Base-by-base conservation (phyloP, 2,113 vertebrate genomes). In the Trichomycterus rosablanca region DNA sequence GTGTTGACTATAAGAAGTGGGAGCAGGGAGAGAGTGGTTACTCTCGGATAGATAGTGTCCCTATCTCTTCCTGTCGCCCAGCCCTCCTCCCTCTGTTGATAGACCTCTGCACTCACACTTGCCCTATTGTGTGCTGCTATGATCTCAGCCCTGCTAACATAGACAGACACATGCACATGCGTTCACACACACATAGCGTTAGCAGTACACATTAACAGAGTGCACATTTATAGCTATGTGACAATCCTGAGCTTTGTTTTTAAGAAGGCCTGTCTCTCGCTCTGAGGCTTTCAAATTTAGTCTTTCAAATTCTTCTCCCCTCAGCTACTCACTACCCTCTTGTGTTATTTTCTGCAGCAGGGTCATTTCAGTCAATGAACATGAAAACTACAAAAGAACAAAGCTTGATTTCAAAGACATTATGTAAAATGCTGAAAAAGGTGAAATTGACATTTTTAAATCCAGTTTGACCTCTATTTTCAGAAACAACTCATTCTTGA, bases 221-320 rank as follows among this genome's bases (percentile, higher is more conserved):
- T 51, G 15, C 58, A 59, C 70, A 83, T 86, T 86, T 86, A 84
- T 80, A 78, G 70, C 61, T 76, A 70, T 23, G 70, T 74, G 68
- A 88, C 86, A 88, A 88, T 78, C 70, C 73, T 46, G 56, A 59
- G 76, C 82, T 82, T 84, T 88, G 83, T 87, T 58, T 59, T 40
- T 66, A 66, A 71, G 74, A 63, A 59, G 53, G 40, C 43, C 58
- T 37, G 48, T 54, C 63, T 46, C 59, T 57, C 70, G 45, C 68
- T 18, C 66, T 72, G 35, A 59, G 26, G 26, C 3, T n/a, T n/a
- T 48, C 68, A 63, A 59, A 59, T 70, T 45, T 28, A 63, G 65
- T 71, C 84, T 76, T 18, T 14, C 44, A 14, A 42, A 53, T 52
- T 32, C n/a, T 39, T 30, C 45, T 16, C 3, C 34, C 7, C 34